phyloP scores from a whole-genome alignment of 2,113 vertebrate genomes.

The Aleadryas rufinucha region DNA sequence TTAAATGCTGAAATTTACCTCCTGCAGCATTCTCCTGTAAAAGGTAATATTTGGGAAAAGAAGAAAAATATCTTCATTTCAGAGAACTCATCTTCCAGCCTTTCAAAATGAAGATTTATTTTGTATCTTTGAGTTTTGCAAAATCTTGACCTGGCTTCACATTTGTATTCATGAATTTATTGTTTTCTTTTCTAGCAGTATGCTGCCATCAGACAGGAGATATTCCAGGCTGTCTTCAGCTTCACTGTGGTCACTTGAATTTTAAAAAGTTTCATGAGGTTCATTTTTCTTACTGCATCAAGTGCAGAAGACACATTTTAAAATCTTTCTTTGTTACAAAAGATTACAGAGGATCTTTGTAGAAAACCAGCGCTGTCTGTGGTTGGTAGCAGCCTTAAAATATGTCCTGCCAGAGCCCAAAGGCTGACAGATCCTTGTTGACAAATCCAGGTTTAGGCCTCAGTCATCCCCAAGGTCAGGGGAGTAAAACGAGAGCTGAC shows the following conservation, averaged over 20 bases:
- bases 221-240: not conserved
- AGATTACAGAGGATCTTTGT: not conserved
- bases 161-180: not conserved
- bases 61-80: not conserved
- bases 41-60: not conserved
- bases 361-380: not conserved
- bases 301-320: not conserved
- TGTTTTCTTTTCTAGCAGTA: not conserved
- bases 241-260: not conserved
- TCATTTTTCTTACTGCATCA: not conserved
- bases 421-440: not conserved
- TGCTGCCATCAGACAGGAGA: not conserved
- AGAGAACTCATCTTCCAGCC: not conserved
- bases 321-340: not conserved
- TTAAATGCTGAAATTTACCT: not conserved
- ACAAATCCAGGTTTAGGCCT: not conserved
- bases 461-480: not conserved
- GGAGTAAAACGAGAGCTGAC: not conserved
- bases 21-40: not conserved
- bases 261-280: not conserved
- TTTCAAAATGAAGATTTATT: not conserved
- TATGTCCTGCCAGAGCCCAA: not conserved
- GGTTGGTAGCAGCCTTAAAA: not conserved
- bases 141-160: not conserved
- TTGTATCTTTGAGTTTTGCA: not conserved